Conservation (phyloP, 2,113 vertebrate species). For the Muntiacus muntjak region DNA sequence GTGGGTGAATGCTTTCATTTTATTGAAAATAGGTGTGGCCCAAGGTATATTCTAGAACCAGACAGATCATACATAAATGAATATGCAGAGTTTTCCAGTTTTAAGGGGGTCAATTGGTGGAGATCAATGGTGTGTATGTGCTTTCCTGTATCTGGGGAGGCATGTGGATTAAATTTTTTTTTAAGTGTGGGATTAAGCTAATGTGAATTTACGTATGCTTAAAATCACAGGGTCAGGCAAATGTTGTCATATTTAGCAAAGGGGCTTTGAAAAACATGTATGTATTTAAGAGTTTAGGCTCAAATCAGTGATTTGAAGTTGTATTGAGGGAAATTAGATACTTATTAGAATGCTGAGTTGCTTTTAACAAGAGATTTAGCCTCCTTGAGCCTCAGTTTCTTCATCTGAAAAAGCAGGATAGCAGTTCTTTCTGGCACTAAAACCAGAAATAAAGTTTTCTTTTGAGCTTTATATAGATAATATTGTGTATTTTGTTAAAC, state of each 20-base stretch:
- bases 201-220: not conserved
- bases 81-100: no score
- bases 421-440: not conserved
- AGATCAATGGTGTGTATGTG: not conserved
- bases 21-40: not conserved
- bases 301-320: not conserved
- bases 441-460: not conserved
- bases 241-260: not conserved
- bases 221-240: not conserved
- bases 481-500: not conserved
- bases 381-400: not conserved
- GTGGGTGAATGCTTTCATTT: not conserved
- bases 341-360: not conserved
- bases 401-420: not conserved
- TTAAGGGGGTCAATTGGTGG: not conserved
- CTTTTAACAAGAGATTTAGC: not conserved
- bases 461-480: not conserved
- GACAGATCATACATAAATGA: not conserved
- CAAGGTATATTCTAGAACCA: not conserved
- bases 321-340: not conserved
- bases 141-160: not conserved
- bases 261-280: not conserved
- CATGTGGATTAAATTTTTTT: not conserved
- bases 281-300: not conserved
- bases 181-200: not conserved